Base-by-base conservation (phyloP, 2,113 vertebrate species). In the Eubucco bourcierii region DNA sequence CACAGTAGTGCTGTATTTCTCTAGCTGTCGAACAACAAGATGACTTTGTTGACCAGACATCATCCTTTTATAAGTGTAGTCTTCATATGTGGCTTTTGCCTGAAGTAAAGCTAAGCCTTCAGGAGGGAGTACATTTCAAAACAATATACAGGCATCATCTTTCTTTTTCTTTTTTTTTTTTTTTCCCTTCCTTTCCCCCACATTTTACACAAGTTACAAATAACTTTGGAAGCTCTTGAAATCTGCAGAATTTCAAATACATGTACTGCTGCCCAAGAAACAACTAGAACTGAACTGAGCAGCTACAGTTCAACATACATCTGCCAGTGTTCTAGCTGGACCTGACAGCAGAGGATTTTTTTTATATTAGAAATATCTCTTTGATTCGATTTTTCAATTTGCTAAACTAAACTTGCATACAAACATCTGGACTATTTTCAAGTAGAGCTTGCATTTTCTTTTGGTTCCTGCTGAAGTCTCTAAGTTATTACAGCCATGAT, bases 281-380 rank as follows among this genome's bases (percentile, higher is more conserved):
- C 2, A 2, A 70, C 7, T 44, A 39, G 67, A 85, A 76, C 72
- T 0, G 0, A 79, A 61, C 33, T 15, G 28, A 65, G 19, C 50
- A 44, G 56, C 68, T 90, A 37, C 28, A 65, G 28, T 66, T 58
- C 5, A 10, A 2, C 1, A 0, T 16, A 33, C 70, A 39, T 29
- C 39, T 61, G 34, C 24, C 29, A 41, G 33, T 3, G 9, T 27
- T 28, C 33, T 66, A 4, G 3, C 16, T 90, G 70, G 10, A 41
- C 7, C 11, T 12, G 34, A 56, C 1, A 0, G 11, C 33, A 58
- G 73, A 66, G 27, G 28, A 46, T 7, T 31, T 84, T 86, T 86
- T 72, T 63, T 0, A 9, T 46, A 24, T 55, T 47, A 41, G 9
- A 83, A 61, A 8, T 60, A 31, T 39, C 66, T 64, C 24, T 84